These are phyloP conservation scores for Akabosia matsudoensis DNA, from an alignment of 1,140 invertebrate species.

Conservation along the genomic window DNA sequence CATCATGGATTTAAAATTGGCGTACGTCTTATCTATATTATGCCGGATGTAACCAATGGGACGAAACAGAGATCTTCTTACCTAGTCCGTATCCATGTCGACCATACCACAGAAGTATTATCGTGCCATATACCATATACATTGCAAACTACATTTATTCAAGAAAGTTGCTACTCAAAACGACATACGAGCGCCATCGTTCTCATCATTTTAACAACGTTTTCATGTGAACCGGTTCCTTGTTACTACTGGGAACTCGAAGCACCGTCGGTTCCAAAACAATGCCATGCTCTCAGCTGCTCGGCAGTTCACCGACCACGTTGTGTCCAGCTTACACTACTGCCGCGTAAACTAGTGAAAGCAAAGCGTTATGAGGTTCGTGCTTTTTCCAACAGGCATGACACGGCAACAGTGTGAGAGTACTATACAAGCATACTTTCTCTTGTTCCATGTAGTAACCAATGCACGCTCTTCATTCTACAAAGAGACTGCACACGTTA, in stretches of 20 bases:
- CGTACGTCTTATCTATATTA: no score
- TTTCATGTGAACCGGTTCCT: background rate
- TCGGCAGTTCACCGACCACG: background rate
- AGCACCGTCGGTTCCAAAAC: conserved; percentile 22
- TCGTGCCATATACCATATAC: no score
- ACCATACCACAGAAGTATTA: no score
- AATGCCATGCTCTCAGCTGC: background rate
- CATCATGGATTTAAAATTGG: no score
- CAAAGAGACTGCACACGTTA: background rate
- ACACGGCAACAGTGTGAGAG: background rate
- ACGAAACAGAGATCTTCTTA: no score
- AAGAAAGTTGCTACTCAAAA: no score
- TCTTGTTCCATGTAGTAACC: background rate
- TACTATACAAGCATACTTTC: no score
- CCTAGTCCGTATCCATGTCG: no score
- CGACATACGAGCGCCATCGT: background rate
- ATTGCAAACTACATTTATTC: no score
- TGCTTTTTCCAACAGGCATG: background rate
- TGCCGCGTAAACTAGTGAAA: background rate
- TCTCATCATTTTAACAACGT: background rate
- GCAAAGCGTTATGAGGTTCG: background rate
- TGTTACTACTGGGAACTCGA: background rate
- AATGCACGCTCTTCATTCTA: background rate
- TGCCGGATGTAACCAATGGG: no score
- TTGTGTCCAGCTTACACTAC: background rate